Percentiles rank a stretch among this genome's conserved stretches.
Evolutionary conservation across 2,888 invertebrate species (phyloP).

Genomic region (Euproctis similis): DNA sequence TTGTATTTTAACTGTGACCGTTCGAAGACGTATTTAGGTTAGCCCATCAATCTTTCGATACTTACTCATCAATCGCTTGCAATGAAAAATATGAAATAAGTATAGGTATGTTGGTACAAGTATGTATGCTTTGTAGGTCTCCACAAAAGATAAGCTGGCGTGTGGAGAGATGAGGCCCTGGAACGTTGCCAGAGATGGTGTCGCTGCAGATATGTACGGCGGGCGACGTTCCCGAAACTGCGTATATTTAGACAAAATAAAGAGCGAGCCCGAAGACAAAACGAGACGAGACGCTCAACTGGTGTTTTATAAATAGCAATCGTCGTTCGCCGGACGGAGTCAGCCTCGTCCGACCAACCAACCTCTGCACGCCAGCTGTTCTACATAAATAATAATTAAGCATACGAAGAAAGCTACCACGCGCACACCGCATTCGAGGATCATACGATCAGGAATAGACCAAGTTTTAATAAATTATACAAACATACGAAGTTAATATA

Average conservation of each 20-base stretch:
- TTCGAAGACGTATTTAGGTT: background rate
- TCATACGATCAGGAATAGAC: conserved; percentile 16
- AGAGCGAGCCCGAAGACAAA: conserved; percentile 72
- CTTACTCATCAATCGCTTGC: conserved; percentile 1
- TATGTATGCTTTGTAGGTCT: conserved; percentile 27
- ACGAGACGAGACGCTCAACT: conserved; percentile 76
- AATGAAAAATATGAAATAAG: conserved; percentile 1
- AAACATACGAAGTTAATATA: conserved; percentile 4
- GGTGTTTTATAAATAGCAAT: conserved; percentile 74
- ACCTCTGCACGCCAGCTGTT: conserved; percentile 72
- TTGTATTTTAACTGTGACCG: background rate
- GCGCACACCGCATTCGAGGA: conserved; percentile 34
- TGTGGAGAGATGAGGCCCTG: conserved; percentile 60
- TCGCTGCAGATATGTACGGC: conserved; percentile 63
- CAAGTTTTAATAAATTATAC: conserved; percentile 5
- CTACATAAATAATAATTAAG: conserved; percentile 74
- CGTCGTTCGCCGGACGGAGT: conserved; percentile 71
- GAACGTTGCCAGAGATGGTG: conserved; percentile 58
- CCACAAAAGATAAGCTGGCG: conserved; percentile 53
- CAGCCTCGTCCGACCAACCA: conserved; percentile 61
- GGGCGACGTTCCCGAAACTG: conserved; percentile 74
- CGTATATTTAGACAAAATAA: conserved; percentile 77
- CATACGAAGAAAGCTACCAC: conserved; percentile 62
- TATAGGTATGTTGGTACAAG: background rate
- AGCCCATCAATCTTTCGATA: conserved; percentile 2